Evolutionary conservation across 2,113 vertebrate genomes (phyloP).

Genomic region (Acanthochromis polyacanthus): DNA sequence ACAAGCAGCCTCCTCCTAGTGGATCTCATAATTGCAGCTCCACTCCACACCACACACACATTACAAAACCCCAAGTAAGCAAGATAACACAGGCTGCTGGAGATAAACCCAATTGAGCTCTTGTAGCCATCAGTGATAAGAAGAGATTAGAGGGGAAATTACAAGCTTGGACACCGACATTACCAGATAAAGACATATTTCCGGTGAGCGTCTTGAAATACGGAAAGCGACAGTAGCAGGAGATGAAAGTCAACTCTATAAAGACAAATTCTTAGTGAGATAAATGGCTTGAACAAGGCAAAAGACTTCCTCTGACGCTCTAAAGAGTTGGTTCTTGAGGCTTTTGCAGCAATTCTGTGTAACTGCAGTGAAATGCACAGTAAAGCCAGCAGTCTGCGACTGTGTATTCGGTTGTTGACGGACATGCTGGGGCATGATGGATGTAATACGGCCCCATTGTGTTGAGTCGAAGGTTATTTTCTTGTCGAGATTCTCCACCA

Average conservation of each 20-base stretch:
- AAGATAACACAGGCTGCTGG: constrained; percentile 47
- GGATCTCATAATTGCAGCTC: neutral
- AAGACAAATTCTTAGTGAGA: neutral
- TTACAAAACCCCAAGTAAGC: constrained; percentile 34
- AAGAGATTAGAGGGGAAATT: constrained; percentile 70
- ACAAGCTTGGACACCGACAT: constrained; percentile 61
- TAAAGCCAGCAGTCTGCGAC: constrained; percentile 7
- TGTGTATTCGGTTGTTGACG: constrained; percentile 31
- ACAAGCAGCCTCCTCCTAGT: neutral
- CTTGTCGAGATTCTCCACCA: constrained; percentile 60
- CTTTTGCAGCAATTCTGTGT: constrained; percentile 15
- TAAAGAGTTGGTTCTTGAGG: constrained; percentile 5
- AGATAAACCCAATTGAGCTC: constrained; percentile 59
- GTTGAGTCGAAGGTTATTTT: constrained; percentile 64
- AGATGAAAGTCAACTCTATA: neutral
- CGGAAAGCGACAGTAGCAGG: neutral
- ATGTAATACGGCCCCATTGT: constrained; percentile 61
- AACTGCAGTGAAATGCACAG: constrained; percentile 12
- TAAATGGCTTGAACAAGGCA: neutral
- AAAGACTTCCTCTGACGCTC: neutral
- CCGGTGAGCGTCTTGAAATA: constrained; percentile 19
- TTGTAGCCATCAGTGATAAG: constrained; percentile 52
- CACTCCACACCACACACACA: constrained; percentile 30
- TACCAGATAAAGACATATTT: constrained; percentile 67
- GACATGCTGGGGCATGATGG: constrained; percentile 65